These are phyloP conservation scores for Andinoacara biseriatus DNA, from an alignment of 2,113 vertebrate species.

Conservation along the genomic window DNA sequence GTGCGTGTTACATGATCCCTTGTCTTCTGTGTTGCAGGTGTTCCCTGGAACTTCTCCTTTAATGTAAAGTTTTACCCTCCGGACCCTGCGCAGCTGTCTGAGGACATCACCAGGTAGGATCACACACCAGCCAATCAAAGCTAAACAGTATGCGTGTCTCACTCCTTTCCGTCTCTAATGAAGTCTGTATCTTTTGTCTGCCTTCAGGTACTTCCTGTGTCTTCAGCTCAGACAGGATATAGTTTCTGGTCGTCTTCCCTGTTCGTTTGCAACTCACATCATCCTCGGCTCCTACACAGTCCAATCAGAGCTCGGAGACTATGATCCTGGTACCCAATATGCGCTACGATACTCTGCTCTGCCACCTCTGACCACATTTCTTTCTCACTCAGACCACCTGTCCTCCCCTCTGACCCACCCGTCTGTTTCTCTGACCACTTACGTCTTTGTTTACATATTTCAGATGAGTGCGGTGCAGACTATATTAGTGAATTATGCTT, in stretches of 20 bases:
- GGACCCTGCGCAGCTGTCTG: constrained; percentile 92
- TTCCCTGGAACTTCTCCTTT: constrained; percentile 95
- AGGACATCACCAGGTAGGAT: constrained; percentile 94
- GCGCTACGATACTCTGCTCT: neutral
- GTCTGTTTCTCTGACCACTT: neutral
- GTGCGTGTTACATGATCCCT: neutral
- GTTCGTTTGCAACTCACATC: constrained; percentile 92
- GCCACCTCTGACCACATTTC: neutral
- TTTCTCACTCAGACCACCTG: neutral
- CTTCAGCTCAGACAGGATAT: constrained; percentile 94
- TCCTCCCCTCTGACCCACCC: neutral
- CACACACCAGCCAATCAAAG: neutral
- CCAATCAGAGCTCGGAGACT: constrained; percentile 95
- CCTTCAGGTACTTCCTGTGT: constrained; percentile 94
- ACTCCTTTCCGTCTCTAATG: neutral
- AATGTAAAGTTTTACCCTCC: constrained; percentile 99
- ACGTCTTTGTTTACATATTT: neutral
- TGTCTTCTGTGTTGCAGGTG: constrained; percentile 77
- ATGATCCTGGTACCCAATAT: constrained; percentile 77
- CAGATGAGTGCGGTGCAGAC: constrained; percentile 87
- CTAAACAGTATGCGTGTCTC: neutral
- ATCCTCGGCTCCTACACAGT: constrained; percentile 93
- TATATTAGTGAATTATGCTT: constrained; percentile 91
- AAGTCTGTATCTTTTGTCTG: neutral
- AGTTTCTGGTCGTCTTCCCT: constrained; percentile 90